These are phyloP conservation scores for Holothuria glaberrima DNA, from an alignment of 35 echinoderm and acorn worm species.

Conservation along the genomic window DNA sequence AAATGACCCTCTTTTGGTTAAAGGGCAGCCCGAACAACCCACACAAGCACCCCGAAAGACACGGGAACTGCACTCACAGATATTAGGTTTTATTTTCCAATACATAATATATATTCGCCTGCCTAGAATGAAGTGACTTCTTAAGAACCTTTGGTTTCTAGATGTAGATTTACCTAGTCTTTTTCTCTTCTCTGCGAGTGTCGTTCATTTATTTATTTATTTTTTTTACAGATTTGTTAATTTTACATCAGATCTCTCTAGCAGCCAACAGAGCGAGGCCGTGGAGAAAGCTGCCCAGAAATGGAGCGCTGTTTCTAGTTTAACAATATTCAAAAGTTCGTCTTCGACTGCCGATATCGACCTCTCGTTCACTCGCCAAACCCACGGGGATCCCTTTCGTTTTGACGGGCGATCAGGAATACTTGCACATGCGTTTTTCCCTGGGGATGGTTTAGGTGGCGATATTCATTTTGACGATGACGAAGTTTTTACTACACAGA, in stretches of 20 bases:
- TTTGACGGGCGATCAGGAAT: slow-evolving; percentile 20
- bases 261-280: background rate
- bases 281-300: slow-evolving; percentile 54
- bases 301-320: slow-evolving; percentile 85
- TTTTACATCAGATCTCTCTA: slow-evolving; percentile 72
- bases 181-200: too few relatives aligned
- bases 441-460: slow-evolving; percentile 46
- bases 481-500: slow-evolving; percentile 24
- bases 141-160: too few relatives aligned
- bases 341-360: background rate
- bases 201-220: too few relatives aligned
- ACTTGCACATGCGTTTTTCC: slow-evolving; percentile 58
- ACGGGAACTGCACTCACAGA: too few relatives aligned
- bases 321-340: slow-evolving; percentile 26
- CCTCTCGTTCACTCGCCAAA: background rate
- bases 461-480: slow-evolving; percentile 64
- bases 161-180: too few relatives aligned
- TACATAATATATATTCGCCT: too few relatives aligned
- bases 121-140: too few relatives aligned
- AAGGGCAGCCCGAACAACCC: too few relatives aligned
- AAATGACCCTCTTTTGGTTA: too few relatives aligned
- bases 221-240: slow-evolving; percentile 62
- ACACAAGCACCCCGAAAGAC: too few relatives aligned
- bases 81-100: too few relatives aligned
- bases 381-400: slow-evolving; percentile 42